Percentiles rank a stretch among this genome's conserved stretches.
These are phyloP conservation scores for Phortica magna DNA, from an alignment of 2,888 invertebrate genomes.

Conservation along the genomic window DNA sequence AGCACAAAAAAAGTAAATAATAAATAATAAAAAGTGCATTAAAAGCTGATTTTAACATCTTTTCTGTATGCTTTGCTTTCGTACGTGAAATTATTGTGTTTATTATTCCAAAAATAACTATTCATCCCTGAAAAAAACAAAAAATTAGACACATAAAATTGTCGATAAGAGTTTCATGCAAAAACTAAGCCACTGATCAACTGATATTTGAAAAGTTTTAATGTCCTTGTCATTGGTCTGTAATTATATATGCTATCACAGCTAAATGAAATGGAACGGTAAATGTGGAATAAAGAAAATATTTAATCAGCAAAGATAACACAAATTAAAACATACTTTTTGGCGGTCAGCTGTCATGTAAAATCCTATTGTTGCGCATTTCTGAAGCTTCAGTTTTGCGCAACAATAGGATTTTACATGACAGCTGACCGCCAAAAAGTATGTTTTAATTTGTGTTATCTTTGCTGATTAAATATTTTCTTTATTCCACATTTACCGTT, in stretches of 20 bases:
- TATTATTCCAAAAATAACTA: too few species aligned
- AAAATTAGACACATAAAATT: background rate
- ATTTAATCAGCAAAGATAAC: too few species aligned
- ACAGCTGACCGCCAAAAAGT: background rate
- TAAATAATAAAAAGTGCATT: too few species aligned
- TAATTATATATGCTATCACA: background rate
- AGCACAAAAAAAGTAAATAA: too few species aligned
- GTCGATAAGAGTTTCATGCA: background rate
- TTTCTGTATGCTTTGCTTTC: too few species aligned
- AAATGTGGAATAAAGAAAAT: background rate
- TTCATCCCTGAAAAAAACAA: too few species aligned
- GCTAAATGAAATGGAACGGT: background rate
- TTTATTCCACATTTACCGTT: background rate
- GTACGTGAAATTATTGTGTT: too few species aligned
- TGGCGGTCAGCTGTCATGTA: background rate
- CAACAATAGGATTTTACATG: background rate
- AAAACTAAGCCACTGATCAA: background rate
- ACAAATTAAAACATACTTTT: slow-evolving; percentile 1
- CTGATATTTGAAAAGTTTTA: background rate
- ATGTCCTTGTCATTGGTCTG: background rate
- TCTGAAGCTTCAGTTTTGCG: background rate
- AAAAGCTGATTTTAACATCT: too few species aligned
- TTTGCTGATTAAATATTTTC: too few species aligned
- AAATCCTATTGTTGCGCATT: background rate
- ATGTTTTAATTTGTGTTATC: background rate